A percentile compares a stretch with the other conserved stretches of the same genome.
phyloP scores from a whole-genome alignment of 2,888 invertebrate genomes.

The Helobdella robusta region DNA sequence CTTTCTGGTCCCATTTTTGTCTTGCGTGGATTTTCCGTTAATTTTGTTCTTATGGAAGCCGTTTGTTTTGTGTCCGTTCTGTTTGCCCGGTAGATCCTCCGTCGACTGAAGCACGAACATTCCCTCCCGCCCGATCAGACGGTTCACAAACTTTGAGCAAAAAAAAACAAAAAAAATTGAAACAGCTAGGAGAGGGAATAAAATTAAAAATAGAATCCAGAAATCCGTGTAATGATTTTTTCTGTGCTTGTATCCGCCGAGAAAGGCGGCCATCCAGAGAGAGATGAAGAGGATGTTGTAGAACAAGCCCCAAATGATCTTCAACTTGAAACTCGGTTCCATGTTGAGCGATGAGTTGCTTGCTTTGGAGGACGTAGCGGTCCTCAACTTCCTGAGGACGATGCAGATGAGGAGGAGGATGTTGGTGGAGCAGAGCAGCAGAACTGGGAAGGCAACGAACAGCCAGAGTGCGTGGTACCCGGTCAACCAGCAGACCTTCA shows the following conservation, averaged over 20 bases:
- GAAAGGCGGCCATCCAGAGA: background rate
- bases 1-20: too few relatives aligned
- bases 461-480: slow-evolving; percentile 20
- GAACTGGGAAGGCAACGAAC: slow-evolving; percentile 14
- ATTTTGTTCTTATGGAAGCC: too few relatives aligned
- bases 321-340: background rate
- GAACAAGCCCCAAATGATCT: background rate
- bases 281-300: slow-evolving; percentile 5
- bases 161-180: slow-evolving; percentile 12
- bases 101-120: slow-evolving; percentile 11
- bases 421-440: slow-evolving; percentile 1
- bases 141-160: background rate
- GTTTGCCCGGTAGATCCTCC: slow-evolving; percentile 15
- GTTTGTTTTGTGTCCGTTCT: too few relatives aligned
- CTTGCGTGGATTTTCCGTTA: too few relatives aligned
- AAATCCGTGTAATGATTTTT: background rate
- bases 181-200: slow-evolving; percentile 10
- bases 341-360: background rate
- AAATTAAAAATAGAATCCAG: slow-evolving; percentile 9
- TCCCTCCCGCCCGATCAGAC: background rate
- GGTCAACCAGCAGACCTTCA: slow-evolving; percentile 17
- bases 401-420: slow-evolving; percentile 5
- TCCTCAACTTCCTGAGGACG: background rate
- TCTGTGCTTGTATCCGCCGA: slow-evolving; percentile 8
- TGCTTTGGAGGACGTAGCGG: background rate